A percentile compares a stretch with the other conserved stretches of the same genome.
These are phyloP conservation scores for Perizoma flavofasciatum DNA, from an alignment of 2,888 invertebrate genomes.

Conservation along the genomic window DNA sequence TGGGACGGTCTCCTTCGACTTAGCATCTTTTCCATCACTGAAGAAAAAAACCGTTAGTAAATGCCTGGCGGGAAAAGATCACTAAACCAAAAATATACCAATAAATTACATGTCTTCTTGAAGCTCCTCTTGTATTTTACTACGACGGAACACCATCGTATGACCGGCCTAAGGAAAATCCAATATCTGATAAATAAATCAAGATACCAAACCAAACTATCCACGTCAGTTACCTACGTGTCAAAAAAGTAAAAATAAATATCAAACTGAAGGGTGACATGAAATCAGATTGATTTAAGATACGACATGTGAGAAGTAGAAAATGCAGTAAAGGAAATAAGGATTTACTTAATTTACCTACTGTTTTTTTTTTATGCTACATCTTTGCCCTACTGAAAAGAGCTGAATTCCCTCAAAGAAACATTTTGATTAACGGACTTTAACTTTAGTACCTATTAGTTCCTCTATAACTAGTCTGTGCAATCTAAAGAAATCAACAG, in stretches of 20 bases:
- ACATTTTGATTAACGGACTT: no score
- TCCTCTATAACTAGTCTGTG: no score
- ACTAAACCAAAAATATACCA: not conserved
- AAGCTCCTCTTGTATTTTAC: slow-evolving; percentile 21
- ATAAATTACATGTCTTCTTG: slow-evolving; percentile 1
- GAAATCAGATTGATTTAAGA: not conserved
- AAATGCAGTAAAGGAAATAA: not conserved
- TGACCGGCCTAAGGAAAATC: not conserved
- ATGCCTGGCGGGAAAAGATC: not conserved
- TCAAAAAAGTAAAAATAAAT: no score
- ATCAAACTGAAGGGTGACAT: not conserved
- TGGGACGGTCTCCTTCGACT: slow-evolving; percentile 40
- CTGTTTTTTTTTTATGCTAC: no score
- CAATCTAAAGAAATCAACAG: no score
- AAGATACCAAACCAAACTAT: no score
- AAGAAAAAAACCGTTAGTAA: slow-evolving; percentile 15
- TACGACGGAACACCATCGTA: slow-evolving; percentile 32
- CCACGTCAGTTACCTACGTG: no score
- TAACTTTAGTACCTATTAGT: no score
- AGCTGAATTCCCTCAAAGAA: no score
- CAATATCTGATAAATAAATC: no score
- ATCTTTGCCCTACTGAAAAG: no score
- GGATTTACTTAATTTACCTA: not conserved
- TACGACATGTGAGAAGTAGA: not conserved
- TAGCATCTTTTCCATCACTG: slow-evolving; percentile 22